Conservation (phyloP, 35 echinoderm and acorn worm genomes). For the Acanthaster planci region DNA sequence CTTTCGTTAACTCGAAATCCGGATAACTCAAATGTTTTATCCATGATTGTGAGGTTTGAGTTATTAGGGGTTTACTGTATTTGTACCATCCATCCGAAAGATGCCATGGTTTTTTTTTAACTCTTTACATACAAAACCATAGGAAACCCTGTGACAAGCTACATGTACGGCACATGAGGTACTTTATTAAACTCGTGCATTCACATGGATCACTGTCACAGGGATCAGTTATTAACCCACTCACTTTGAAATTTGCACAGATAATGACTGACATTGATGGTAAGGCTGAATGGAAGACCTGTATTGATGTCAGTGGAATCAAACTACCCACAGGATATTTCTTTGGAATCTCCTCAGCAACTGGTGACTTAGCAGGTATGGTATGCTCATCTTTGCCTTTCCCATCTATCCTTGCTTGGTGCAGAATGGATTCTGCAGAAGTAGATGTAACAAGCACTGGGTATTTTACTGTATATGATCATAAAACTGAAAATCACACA, state of each 20-base stretch:
- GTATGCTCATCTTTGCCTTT: not conserved
- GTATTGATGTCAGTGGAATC: conserved; percentile 70
- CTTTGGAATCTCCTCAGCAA: conserved; percentile 87
- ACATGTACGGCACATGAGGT: not conserved
- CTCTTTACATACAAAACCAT: no score
- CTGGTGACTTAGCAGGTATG: conserved; percentile 90
- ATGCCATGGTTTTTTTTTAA: no score
- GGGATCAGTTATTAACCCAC: not conserved
- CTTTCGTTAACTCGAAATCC: no score
- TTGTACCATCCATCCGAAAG: no score
- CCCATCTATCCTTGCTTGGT: not conserved
- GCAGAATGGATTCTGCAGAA: no score
- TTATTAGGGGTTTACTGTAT: no score
- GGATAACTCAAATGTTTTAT: no score
- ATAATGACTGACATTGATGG: conserved; percentile 92
- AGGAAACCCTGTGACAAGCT: not conserved
- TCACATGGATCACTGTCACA: not conserved
- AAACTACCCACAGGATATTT: conserved; percentile 81
- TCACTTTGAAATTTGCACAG: conserved; percentile 23
- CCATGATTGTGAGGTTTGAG: no score
- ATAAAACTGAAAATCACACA: no score
- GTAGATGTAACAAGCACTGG: no score
- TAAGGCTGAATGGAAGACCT: conserved; percentile 86
- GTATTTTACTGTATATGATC: no score
- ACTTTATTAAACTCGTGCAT: not conserved